Evolutionary conservation across 2,113 vertebrate species (phyloP).

Genomic region (Syngnathus typhle): DNA sequence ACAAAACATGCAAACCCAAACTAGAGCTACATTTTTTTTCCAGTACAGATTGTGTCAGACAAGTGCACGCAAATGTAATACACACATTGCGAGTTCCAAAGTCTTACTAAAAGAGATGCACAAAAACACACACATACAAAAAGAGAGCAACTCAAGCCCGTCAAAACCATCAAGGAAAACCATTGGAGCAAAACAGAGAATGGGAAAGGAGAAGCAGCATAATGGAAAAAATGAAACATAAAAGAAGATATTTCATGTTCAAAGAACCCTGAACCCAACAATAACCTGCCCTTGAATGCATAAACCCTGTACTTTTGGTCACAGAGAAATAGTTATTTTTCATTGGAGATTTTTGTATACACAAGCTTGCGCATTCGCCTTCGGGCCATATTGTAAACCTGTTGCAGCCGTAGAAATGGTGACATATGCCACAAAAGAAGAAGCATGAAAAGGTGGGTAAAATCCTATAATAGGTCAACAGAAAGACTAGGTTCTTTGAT

Average conservation of each 20-base stretch:
- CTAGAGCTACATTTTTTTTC: background rate
- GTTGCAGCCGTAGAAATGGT: slow-evolving; percentile 44
- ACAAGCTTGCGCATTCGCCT: slow-evolving; percentile 61
- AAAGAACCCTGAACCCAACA: slow-evolving; percentile 53
- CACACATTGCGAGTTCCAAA: slow-evolving; percentile 2
- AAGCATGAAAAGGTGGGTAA: slow-evolving; percentile 58
- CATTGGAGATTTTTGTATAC: slow-evolving; percentile 57
- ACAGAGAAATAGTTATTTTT: slow-evolving; percentile 61
- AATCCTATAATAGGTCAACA: slow-evolving; percentile 53
- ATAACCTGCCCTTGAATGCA: slow-evolving; percentile 67
- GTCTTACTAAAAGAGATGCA: background rate
- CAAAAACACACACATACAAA: slow-evolving; percentile 17
- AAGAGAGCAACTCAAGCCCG: slow-evolving; percentile 48
- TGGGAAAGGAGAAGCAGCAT: slow-evolving; percentile 44
- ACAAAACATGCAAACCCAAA: slow-evolving; percentile 38
- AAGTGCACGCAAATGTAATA: slow-evolving; percentile 1
- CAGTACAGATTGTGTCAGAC: background rate
- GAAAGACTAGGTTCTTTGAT: slow-evolving; percentile 46
- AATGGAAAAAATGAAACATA: slow-evolving; percentile 63
- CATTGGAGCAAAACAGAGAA: slow-evolving; percentile 39
- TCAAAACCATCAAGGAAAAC: slow-evolving; percentile 57
- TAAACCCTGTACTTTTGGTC: slow-evolving; percentile 63
- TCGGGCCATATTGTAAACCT: slow-evolving; percentile 49
- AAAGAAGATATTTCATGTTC: slow-evolving; percentile 68
- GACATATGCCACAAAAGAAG: slow-evolving; percentile 22